Evolutionary conservation across 2,888 invertebrate genomes (phyloP).

Genomic region (Meiosimyza decipiens): DNA sequence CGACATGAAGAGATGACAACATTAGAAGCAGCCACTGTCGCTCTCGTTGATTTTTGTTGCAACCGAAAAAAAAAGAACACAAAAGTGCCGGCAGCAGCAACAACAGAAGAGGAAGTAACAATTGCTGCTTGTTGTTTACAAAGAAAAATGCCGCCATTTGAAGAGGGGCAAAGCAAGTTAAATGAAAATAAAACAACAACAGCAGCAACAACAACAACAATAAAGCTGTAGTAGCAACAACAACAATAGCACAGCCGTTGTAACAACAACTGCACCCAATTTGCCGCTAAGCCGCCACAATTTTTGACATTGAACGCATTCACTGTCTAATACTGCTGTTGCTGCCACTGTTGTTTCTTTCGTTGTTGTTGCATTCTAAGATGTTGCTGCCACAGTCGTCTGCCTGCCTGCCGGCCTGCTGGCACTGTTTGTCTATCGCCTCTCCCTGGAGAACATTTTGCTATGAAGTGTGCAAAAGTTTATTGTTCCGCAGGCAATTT

Average conservation of each 20-base stretch:
- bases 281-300: slow-evolving; percentile 43
- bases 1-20: slow-evolving; percentile 34
- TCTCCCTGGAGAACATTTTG: slow-evolving; percentile 43
- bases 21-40: slow-evolving; percentile 31
- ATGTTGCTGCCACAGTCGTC: background rate
- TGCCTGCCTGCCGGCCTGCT: background rate
- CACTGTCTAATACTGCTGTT: background rate
- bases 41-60: slow-evolving; percentile 2
- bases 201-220: slow-evolving; percentile 12
- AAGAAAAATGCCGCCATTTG: slow-evolving; percentile 57
- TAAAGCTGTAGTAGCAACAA: slow-evolving; percentile 7
- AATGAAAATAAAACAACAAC: background rate
- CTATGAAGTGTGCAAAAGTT: slow-evolving; percentile 57
- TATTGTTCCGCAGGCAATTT: slow-evolving; percentile 60
- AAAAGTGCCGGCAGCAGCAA: slow-evolving; percentile 12
- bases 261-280: slow-evolving; percentile 46
- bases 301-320: slow-evolving; percentile 34
- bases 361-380: background rate
- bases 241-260: background rate
- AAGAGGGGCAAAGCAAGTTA: slow-evolving; percentile 9
- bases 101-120: background rate
- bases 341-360: background rate
- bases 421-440: slow-evolving; percentile 7
- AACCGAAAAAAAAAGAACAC: background rate
- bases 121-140: slow-evolving; percentile 45